A percentile compares a stretch with the other conserved stretches of the same genome.
Conservation (phyloP, 2,888 invertebrate species). For the Ptychoptera contaminata region DNA sequence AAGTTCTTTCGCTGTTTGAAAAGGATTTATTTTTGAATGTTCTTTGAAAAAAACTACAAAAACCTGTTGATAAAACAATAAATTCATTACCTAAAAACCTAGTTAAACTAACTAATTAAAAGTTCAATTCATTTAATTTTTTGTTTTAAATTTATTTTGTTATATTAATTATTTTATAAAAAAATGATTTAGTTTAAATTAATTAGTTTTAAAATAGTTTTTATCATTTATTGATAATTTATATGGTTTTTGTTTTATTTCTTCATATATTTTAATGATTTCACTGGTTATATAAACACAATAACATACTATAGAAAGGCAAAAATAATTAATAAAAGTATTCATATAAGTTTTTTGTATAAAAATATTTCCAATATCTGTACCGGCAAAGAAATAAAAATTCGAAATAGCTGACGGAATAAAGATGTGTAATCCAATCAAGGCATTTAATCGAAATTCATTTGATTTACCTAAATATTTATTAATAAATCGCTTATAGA, state of each 20-base stretch:
- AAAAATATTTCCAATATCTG: slow-evolving; percentile 55
- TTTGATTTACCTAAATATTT: slow-evolving; percentile 22
- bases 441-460: slow-evolving; percentile 46
- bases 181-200: too few relatives aligned
- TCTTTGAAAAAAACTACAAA: too few relatives aligned
- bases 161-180: too few relatives aligned
- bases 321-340: slow-evolving; percentile 22
- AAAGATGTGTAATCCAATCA: slow-evolving; percentile 56
- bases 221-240: too few relatives aligned
- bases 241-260: not conserved
- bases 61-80: too few relatives aligned
- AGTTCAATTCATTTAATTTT: too few relatives aligned
- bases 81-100: too few relatives aligned
- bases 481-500: slow-evolving; percentile 27
- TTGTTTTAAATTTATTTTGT: too few relatives aligned
- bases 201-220: too few relatives aligned
- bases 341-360: slow-evolving; percentile 37
- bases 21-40: too few relatives aligned
- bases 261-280: slow-evolving; percentile 12
- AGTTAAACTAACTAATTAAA: too few relatives aligned
- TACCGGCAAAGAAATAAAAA: slow-evolving; percentile 73
- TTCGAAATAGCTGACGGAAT: slow-evolving; percentile 70
- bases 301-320: slow-evolving; percentile 24
- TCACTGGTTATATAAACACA: slow-evolving; percentile 29
- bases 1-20: too few relatives aligned